These are phyloP conservation scores for Varanus komodoensis DNA, from an alignment of 2,113 vertebrate genomes.

Conservation along the genomic window DNA sequence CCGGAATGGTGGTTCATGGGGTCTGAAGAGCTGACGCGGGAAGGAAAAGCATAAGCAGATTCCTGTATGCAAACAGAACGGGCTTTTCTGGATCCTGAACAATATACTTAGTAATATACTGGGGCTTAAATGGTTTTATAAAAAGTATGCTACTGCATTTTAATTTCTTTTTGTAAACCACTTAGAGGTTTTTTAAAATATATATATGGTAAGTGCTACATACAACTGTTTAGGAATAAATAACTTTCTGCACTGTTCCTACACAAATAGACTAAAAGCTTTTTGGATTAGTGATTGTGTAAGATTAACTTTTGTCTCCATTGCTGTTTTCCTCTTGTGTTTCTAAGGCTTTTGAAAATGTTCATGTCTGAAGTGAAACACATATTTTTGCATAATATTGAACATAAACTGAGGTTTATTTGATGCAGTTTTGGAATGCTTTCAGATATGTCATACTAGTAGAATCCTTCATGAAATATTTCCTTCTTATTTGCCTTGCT, in stretches of 20 bases:
- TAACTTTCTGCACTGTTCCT: too few relatives aligned
- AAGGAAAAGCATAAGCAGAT: background rate
- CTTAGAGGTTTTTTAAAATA: too few relatives aligned
- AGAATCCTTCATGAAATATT: background rate
- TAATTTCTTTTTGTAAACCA: too few relatives aligned
- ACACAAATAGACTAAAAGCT: background rate
- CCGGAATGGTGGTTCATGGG: background rate
- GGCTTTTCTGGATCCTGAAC: background rate
- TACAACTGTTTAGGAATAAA: too few relatives aligned
- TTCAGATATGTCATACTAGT: background rate
- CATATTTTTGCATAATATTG: background rate
- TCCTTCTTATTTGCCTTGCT: background rate
- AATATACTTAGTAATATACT: too few relatives aligned
- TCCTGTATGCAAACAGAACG: background rate
- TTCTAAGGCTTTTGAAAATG: background rate
- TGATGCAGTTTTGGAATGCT: background rate
- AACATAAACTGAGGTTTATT: background rate
- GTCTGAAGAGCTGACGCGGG: background rate
- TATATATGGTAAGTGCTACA: too few relatives aligned
- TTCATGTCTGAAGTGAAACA: background rate
- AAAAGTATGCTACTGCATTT: background rate
- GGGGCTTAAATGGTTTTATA: background rate
- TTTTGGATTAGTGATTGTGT: background rate
- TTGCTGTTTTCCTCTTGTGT: background rate
- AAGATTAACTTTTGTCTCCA: background rate